Evolutionary conservation across 2,113 vertebrate genomes (phyloP), one percentile per base, ranked within the genome.

Genomic region (Chloropsis cyanopogon): DNA sequence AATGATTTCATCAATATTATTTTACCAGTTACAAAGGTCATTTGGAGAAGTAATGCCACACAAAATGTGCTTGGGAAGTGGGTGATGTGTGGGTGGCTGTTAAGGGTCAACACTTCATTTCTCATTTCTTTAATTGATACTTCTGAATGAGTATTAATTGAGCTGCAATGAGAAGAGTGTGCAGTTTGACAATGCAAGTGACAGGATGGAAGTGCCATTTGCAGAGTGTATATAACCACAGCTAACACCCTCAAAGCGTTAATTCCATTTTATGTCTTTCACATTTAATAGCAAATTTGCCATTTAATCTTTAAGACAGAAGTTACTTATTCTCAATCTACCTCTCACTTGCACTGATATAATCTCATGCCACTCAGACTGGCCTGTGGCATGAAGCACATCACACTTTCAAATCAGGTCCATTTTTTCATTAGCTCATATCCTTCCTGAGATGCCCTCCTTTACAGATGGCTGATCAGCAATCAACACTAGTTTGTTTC

Each of bases 401-500:
- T 96, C 92, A 97, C 97, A 95, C 98, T 97, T 98, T 98, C 98
- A 98, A 98, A 98, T 98, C 98, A 98, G 98, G 97, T 98, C 98
- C 97, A 98, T 98, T 98, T 98, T 98, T 98, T 98, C 98, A 99
- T 99, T 98, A 98, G 98, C 98, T 98, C 96, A 95, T 98, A 98
- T 98, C 98, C 98, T 98, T 98, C 97, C 97, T 72, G 95, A 96
- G 97, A 97, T 95, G 98, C 98, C 98, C 98, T 98, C 98, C 98
- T 99, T 98, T 98, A 98, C 98, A 99, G 98, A 98, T 98, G 98
- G 98, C 98, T 99, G 98, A 98, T 98, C 98, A 98, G 98, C 98
- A 98, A 98, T 99, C 98, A 99, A 98, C 97, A 97, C 98, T 97
- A 98, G 99, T 98, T 99, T 98, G 98, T 98, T 98, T 98, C 99